phyloP scores from a whole-genome alignment of 2,888 invertebrate genomes.

The Cantharis rufa region DNA sequence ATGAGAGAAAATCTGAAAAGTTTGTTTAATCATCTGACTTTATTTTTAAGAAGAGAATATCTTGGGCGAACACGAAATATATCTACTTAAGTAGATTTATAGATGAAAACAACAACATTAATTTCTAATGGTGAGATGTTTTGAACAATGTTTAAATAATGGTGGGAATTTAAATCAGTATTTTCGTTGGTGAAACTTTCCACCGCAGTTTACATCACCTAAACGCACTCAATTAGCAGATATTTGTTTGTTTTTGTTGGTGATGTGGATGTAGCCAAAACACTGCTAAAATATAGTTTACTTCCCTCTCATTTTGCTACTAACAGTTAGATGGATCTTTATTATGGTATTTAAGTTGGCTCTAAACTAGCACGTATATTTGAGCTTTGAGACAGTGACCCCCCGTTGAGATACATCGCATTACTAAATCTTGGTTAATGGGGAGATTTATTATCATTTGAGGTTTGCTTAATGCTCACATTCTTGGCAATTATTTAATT shows the following conservation, averaged over 20 bases:
- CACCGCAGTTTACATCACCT: constrained; percentile 17
- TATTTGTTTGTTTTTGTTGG: constrained; percentile 36
- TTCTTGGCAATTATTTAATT: not conserved
- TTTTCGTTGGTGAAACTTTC: constrained; percentile 10
- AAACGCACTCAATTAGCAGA: constrained; percentile 40
- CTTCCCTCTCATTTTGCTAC: constrained; percentile 17
- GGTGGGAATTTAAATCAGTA: constrained; percentile 12
- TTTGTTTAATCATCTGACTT: not conserved
- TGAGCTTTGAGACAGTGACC: constrained; percentile 39
- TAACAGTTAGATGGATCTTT: constrained; percentile 34
- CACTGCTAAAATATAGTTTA: constrained; percentile 1
- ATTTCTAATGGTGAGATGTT: constrained; percentile 30
- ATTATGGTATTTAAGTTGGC: constrained; percentile 44
- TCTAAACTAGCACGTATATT: constrained; percentile 35
- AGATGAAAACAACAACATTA: constrained; percentile 40
- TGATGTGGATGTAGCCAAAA: not conserved
- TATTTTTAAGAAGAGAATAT: constrained; percentile 38
- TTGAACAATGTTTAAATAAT: constrained; percentile 15
- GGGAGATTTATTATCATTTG: not conserved
- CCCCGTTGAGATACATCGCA: constrained; percentile 35
- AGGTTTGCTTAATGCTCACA: not conserved
- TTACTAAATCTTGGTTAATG: constrained; percentile 10
- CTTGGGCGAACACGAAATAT: constrained; percentile 41
- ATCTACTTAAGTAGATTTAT: constrained; percentile 38
- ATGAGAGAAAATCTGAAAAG: not conserved